phyloP scores from a whole-genome alignment of 2,113 vertebrate species.

The Pseudopodoces humilis region DNA sequence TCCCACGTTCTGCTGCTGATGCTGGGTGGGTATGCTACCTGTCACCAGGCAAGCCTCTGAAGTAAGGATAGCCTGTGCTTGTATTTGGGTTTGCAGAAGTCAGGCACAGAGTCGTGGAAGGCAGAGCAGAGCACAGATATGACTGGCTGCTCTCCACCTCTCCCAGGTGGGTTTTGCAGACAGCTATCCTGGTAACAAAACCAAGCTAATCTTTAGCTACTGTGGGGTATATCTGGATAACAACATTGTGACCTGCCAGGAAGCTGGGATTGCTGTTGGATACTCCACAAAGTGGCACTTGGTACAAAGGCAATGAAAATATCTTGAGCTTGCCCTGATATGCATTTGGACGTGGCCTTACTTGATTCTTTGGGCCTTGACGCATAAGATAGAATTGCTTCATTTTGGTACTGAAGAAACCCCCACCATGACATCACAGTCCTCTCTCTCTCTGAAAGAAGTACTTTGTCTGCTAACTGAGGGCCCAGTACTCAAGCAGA shows the following conservation, averaged over 20 bases:
- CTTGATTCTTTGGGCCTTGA: neutral
- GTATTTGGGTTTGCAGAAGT: neutral
- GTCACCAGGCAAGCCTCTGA: neutral
- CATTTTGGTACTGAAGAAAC: neutral
- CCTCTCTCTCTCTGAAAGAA: neutral
- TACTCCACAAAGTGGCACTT: neutral
- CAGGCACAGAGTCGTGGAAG: neutral
- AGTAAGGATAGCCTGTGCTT: neutral
- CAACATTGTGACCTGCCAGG: neutral
- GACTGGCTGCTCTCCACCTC: neutral
- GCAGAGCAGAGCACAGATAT: neutral
- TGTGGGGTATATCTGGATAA: neutral
- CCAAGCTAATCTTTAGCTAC: neutral
- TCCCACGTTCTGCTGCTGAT: neutral
- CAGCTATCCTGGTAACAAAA: neutral
- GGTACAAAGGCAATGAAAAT: neutral
- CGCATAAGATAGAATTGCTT: neutral
- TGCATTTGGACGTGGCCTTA: neutral
- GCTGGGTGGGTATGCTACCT: neutral
- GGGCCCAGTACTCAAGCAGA: accelerated
- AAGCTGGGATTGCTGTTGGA: neutral
- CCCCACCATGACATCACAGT: neutral
- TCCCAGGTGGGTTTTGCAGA: neutral
- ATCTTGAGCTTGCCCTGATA: neutral
- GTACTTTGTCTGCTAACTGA: accelerated